These are phyloP conservation scores for Danaus melanippus DNA, from an alignment of 1,140 invertebrate genomes.

Conservation along the genomic window DNA sequence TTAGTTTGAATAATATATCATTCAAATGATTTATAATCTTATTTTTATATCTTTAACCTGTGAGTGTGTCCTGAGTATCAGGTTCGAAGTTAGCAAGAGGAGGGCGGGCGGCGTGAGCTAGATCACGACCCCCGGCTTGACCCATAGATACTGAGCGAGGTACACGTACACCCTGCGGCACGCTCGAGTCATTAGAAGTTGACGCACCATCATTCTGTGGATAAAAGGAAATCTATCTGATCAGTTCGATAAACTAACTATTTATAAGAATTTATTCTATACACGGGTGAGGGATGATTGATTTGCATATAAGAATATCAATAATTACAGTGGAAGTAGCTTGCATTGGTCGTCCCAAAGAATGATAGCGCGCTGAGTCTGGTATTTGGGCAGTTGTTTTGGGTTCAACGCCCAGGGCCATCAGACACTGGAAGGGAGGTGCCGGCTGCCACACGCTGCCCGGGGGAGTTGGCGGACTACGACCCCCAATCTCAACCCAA, in stretches of 20 bases:
- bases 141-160: slow-evolving; percentile 75
- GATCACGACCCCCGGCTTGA: slow-evolving; percentile 40
- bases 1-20: not conserved
- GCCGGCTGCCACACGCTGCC: slow-evolving; percentile 73
- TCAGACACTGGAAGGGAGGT: slow-evolving; percentile 85
- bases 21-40: not conserved
- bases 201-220: slow-evolving; percentile 11
- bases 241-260: too few species aligned
- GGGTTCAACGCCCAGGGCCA: slow-evolving; percentile 77
- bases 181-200: slow-evolving; percentile 8
- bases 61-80: slow-evolving; percentile 33
- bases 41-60: slow-evolving; percentile 25
- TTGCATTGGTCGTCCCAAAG: slow-evolving; percentile 41
- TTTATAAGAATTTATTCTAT: too few species aligned
- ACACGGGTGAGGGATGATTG: too few species aligned
- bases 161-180: slow-evolving; percentile 42
- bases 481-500: slow-evolving; percentile 29
- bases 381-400: slow-evolving; percentile 51
- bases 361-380: slow-evolving; percentile 44
- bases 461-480: slow-evolving; percentile 54
- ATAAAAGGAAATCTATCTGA: not conserved
- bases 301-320: too few species aligned
- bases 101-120: slow-evolving; percentile 34
- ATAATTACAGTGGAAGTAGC: not conserved
- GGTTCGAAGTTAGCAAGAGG: slow-evolving; percentile 25